A percentile compares a stretch with the other conserved stretches of the same genome.
These are phyloP conservation scores for Nymphicus hollandicus DNA, from an alignment of 2,113 vertebrate genomes.

Conservation along the genomic window DNA sequence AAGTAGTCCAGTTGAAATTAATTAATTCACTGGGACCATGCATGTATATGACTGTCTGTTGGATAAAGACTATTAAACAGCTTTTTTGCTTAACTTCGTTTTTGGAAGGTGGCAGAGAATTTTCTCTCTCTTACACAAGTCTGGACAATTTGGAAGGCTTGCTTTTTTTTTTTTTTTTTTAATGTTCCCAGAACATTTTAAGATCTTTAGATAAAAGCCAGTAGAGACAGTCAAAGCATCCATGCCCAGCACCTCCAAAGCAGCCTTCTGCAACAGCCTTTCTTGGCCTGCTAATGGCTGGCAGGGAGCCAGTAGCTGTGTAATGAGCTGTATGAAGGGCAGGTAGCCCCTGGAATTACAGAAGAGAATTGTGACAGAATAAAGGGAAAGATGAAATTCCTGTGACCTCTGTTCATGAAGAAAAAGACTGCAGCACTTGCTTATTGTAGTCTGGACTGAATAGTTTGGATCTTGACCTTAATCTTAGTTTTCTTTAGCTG, in stretches of 20 bases:
- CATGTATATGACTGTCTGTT: not conserved
- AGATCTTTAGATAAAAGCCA: not conserved
- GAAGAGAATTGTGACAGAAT: not conserved
- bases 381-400: not conserved
- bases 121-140: not conserved
- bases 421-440: not conserved
- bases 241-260: not conserved
- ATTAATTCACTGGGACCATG: not conserved
- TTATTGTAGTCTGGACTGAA: slow-evolving; percentile 4
- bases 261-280: not conserved
- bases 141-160: not conserved
- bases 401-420: not conserved
- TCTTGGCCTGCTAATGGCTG: not conserved
- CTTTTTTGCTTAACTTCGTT: not conserved
- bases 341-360: not conserved
- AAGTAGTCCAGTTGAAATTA: not conserved
- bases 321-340: not conserved
- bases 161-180: not conserved
- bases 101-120: not conserved
- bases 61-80: not conserved
- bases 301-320: not conserved
- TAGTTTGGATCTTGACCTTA: not conserved
- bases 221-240: not conserved
- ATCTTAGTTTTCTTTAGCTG: not conserved
- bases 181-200: not conserved